Conservation (phyloP, 2,797 vertebrate species). For the Buceros bicornis region DNA sequence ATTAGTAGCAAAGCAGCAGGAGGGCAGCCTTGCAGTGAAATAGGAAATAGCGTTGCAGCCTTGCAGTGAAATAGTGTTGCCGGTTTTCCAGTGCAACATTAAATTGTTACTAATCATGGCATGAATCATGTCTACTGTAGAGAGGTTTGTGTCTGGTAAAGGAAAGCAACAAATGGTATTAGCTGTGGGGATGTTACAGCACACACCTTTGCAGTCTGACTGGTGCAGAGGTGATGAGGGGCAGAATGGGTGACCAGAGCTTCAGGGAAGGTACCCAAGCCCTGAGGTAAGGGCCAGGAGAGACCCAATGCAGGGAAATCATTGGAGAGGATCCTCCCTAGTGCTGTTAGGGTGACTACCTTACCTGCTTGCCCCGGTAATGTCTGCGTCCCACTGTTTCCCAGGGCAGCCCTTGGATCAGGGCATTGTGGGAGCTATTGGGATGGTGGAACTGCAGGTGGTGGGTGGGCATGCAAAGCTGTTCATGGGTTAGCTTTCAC, state of each 20-base stretch:
- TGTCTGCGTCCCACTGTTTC: fast-evolving
- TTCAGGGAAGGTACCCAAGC: background rate
- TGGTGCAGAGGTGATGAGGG: background rate
- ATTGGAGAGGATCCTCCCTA: fast-evolving
- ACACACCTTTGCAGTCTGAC: fast-evolving
- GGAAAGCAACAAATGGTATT: background rate
- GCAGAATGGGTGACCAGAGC: fast-evolving
- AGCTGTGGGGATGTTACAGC: background rate
- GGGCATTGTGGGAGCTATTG: fast-evolving
- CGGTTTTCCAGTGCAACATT: background rate
- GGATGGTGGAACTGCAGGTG: background rate
- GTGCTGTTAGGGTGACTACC: fast-evolving
- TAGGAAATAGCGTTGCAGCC: background rate
- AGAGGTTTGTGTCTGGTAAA: background rate
- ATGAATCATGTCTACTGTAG: background rate
- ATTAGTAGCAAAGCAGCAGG: background rate
- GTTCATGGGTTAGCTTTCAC: background rate
- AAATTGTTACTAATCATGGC: background rate
- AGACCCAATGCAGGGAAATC: fast-evolving
- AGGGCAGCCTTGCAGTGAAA: background rate
- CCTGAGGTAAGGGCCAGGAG: background rate
- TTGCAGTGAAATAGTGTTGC: background rate
- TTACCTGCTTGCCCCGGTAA: background rate
- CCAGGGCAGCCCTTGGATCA: background rate
- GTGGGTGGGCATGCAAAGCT: fast-evolving